Conservation (phyloP, 1,140 invertebrate species). For the Neelides sp. region DNA sequence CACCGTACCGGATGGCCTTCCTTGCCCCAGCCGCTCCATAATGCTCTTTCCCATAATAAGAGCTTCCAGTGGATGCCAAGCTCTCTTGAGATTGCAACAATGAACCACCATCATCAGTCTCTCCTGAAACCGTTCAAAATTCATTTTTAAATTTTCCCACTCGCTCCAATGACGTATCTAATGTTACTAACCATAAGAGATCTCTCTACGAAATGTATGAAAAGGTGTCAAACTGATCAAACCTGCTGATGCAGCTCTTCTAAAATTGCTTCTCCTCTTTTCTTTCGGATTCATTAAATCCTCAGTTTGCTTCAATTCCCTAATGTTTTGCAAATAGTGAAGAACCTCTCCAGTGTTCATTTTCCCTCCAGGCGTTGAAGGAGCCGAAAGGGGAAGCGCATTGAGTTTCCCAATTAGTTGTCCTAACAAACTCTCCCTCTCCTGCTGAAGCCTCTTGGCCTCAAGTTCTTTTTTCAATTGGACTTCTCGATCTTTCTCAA, state of each 20-base stretch:
- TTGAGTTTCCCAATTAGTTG: constrained; percentile 41
- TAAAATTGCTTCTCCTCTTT: constrained; percentile 20
- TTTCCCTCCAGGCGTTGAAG: constrained; percentile 1
- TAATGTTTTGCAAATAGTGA: constrained; percentile 21
- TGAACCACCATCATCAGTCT: constrained; percentile 10
- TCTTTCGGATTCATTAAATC: constrained; percentile 18
- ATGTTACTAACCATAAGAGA: not conserved
- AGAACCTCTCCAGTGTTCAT: constrained; percentile 29
- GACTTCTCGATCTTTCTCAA: constrained; percentile 67
- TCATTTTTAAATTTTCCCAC: too few species aligned
- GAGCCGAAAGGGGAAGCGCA: constrained; percentile 3
- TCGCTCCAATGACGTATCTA: too few species aligned
- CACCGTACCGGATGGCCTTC: constrained; percentile 9
- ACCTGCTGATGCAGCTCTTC: constrained; percentile 23
- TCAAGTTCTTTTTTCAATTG: constrained; percentile 41
- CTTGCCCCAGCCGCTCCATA: constrained; percentile 12
- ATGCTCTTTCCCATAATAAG: constrained; percentile 16
- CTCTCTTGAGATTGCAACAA: constrained; percentile 19
- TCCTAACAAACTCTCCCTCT: constrained; percentile 52
- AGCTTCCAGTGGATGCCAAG: constrained; percentile 8
- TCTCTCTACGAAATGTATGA: not conserved
- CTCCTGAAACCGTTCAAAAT: constrained; percentile 3
- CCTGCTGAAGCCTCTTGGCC: constrained; percentile 44
- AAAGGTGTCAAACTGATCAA: not conserved
- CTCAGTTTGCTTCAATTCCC: constrained; percentile 16